Evolutionary conservation across 2,797 vertebrate genomes (phyloP), one percentile per base, ranked within the genome.

Genomic region (Hemibagrus guttatus): DNA sequence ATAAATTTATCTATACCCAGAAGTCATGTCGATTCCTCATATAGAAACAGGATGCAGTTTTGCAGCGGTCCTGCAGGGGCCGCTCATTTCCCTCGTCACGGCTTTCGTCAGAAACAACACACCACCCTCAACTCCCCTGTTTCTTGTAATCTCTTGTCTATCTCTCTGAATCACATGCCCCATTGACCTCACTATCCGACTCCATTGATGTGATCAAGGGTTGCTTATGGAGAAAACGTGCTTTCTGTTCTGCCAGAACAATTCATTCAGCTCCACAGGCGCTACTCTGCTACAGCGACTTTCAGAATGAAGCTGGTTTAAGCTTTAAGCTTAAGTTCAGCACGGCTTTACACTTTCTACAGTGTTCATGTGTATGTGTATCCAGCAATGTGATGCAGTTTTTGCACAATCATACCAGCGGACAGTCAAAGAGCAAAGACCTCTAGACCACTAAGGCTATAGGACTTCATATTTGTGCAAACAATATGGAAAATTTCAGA

Each of bases 161-260:
- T 92, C 91, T 89, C 74, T 54, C 85, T 88, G 84, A 91, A 93
- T 93, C 91, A 93, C 90, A 92, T 84, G 89, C 90, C 87, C 91
- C 91, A 90, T 85, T 92, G 90, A 89, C 92, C 90, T 89, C 81
- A 80, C 87, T 87, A 78, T 81, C 81, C 42, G 46, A 66, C 86
- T 85, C 72, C 83, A 88, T 86, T 84, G 87, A 90, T 84, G 72
- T 64, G 75, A 87, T 89, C 81, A 86, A 87, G 84, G 68, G 84
- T 81, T 49, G 23, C 66, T 87, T 88, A 82, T 79, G 86, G 76
- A 56, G 58, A 86, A 81, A 87, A 58, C 66, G 31, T 84, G 72
- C 87, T 89, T 85, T 58, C 75, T 61, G 58, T 61, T 79, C 81
- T 39, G 69, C 58, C 31, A 6, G 78, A 84, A 81, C 84, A 84